Conservation (phyloP, 2,888 invertebrate genomes). For the Chrysolina americana region DNA sequence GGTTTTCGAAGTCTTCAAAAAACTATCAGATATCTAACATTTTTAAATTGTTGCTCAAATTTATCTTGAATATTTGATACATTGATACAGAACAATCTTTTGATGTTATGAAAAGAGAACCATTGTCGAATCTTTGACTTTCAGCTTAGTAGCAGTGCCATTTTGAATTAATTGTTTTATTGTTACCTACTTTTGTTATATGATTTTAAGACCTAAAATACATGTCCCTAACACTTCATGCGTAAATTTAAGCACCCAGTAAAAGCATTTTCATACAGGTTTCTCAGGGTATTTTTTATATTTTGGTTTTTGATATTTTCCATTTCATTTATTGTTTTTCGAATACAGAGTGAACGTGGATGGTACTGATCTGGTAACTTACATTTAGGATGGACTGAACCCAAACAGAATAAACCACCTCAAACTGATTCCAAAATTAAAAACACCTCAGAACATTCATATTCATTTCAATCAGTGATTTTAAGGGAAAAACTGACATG, state of each 20-base stretch:
- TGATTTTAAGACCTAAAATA: slow-evolving; percentile 57
- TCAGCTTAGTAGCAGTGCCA: slow-evolving; percentile 55
- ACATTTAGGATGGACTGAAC: neutral
- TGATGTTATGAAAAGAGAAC: too few relatives aligned
- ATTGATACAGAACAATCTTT: too few relatives aligned
- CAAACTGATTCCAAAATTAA: too few relatives aligned
- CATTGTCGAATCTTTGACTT: slow-evolving; percentile 39
- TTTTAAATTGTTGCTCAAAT: too few relatives aligned
- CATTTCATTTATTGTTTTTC: slow-evolving; percentile 12
- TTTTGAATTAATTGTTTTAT: slow-evolving; percentile 59
- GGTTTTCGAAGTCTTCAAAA: too few relatives aligned
- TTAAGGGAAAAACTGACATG: too few relatives aligned
- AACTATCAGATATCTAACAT: too few relatives aligned
- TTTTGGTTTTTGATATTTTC: neutral
- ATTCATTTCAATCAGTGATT: too few relatives aligned
- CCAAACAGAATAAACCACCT: too few relatives aligned
- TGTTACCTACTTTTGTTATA: slow-evolving; percentile 59
- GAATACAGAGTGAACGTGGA: neutral
- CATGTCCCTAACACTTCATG: slow-evolving; percentile 52
- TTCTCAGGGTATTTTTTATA: slow-evolving; percentile 48
- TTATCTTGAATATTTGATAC: too few relatives aligned
- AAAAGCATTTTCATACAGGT: slow-evolving; percentile 32
- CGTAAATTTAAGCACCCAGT: slow-evolving; percentile 23
- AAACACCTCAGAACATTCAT: too few relatives aligned
- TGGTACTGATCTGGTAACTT: neutral